Conservation (phyloP, 2,113 vertebrate genomes). For the Capra hircus region DNA sequence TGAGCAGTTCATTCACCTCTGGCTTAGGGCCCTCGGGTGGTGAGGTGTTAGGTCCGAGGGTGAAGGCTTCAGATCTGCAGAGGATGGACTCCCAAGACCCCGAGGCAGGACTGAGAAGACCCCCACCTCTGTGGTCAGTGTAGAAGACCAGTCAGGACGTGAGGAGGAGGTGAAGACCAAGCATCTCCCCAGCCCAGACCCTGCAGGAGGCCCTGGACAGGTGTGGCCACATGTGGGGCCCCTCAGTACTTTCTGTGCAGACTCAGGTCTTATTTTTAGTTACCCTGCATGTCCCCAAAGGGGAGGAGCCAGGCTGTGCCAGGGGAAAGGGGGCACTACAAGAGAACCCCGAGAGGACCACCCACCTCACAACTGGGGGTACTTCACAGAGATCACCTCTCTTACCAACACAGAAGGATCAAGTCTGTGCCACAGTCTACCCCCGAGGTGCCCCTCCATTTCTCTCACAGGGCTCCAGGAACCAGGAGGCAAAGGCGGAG, state of each 20-base stretch:
- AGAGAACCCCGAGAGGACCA: not conserved
- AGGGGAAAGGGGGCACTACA: not conserved
- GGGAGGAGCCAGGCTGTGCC: not conserved
- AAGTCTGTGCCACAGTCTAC: not conserved
- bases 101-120: too few relatives aligned
- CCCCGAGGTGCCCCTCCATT: accelerated
- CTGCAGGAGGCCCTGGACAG: too few relatives aligned
- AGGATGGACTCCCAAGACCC: too few relatives aligned
- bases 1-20: not conserved
- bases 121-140: too few relatives aligned
- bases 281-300: too few relatives aligned
- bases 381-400: not conserved
- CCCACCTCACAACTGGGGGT: not conserved
- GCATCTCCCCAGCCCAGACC: too few relatives aligned
- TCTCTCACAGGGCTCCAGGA: not conserved
- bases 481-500: not conserved
- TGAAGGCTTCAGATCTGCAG: too few relatives aligned
- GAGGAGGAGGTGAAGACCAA: too few relatives aligned
- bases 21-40: not conserved
- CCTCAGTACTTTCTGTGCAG: too few relatives aligned
- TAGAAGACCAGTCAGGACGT: too few relatives aligned
- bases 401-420: not conserved
- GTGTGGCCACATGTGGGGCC: too few relatives aligned
- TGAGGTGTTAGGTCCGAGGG: not conserved
- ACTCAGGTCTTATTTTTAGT: too few relatives aligned